phyloP scores from a whole-genome alignment of 2,888 invertebrate genomes.

The Rambutsinella grinnellia region DNA sequence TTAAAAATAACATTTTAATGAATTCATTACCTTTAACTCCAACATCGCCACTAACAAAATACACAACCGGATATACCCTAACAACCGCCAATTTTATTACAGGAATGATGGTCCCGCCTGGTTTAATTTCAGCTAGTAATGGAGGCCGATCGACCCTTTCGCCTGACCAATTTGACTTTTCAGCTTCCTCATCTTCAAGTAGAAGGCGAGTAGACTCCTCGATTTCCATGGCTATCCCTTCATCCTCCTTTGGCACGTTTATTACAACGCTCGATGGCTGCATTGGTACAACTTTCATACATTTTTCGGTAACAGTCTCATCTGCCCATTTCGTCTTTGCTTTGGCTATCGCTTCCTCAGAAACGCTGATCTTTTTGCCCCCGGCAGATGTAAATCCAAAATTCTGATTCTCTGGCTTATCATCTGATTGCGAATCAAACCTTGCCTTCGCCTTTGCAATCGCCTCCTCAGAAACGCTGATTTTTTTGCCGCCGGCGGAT shows the following conservation, averaged over 20 bases:
- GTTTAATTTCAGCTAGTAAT: neutral
- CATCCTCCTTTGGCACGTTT: neutral
- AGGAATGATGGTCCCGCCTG: neutral
- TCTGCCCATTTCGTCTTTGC: neutral
- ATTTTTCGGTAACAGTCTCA: neutral
- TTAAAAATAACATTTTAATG: neutral
- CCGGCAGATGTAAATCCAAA: neutral
- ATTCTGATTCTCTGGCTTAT: neutral
- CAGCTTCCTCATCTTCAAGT: constrained; percentile 2
- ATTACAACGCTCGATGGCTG: neutral
- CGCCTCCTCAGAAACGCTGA: neutral
- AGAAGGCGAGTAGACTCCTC: neutral
- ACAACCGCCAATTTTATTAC: neutral
- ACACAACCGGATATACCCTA: constrained; percentile 1
- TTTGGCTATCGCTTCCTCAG: neutral
- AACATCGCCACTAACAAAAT: neutral
- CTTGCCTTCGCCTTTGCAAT: neutral
- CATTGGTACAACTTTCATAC: neutral
- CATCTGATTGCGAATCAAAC: neutral
- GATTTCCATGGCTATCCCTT: constrained; percentile 2
- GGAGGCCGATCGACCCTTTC: neutral
- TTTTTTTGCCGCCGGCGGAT: constrained; percentile 6
- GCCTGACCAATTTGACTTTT: neutral
- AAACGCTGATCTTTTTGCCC: neutral
- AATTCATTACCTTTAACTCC: neutral